Evolutionary conservation across 2,113 vertebrate genomes (phyloP).

Genomic region (Rafetus swinhoei): DNA sequence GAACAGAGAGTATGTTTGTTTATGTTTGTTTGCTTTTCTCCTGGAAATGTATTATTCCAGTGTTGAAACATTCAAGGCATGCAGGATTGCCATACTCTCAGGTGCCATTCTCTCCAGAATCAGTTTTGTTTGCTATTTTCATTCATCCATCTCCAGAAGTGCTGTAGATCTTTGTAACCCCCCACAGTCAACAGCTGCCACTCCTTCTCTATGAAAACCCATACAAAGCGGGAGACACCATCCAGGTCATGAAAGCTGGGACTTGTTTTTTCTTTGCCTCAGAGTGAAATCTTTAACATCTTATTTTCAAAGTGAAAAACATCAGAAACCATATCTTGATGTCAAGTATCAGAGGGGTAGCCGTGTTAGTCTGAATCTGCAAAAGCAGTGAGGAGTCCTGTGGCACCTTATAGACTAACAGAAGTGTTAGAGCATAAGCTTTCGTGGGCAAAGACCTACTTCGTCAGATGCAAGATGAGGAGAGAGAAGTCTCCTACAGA

Average conservation of each 20-base stretch:
- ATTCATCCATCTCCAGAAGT: constrained; percentile 45
- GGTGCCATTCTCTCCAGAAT: constrained; percentile 10
- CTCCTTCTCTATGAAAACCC: neutral
- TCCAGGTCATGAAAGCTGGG: constrained; percentile 5
- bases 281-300: constrained; percentile 2
- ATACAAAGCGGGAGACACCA: neutral
- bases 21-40: neutral
- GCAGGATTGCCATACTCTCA: constrained; percentile 15
- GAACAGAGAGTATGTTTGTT: neutral
- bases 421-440: too few relatives aligned
- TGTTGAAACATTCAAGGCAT: neutral
- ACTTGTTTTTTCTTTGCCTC: constrained; percentile 9
- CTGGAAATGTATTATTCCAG: constrained; percentile 23
- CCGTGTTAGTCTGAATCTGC: too few relatives aligned
- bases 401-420: too few relatives aligned
- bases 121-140: constrained; percentile 34
- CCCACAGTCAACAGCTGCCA: neutral
- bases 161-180: constrained; percentile 38
- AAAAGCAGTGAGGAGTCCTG: too few relatives aligned
- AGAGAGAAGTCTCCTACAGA: neutral
- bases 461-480: neutral
- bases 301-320: constrained; percentile 15
- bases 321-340: constrained; percentile 18
- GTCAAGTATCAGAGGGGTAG: too few relatives aligned
- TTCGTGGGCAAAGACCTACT: too few relatives aligned